Evolutionary conservation across 1,140 invertebrate genomes (phyloP), one percentile per base, ranked within the genome.

Genomic region (Drosophila simulans): DNA sequence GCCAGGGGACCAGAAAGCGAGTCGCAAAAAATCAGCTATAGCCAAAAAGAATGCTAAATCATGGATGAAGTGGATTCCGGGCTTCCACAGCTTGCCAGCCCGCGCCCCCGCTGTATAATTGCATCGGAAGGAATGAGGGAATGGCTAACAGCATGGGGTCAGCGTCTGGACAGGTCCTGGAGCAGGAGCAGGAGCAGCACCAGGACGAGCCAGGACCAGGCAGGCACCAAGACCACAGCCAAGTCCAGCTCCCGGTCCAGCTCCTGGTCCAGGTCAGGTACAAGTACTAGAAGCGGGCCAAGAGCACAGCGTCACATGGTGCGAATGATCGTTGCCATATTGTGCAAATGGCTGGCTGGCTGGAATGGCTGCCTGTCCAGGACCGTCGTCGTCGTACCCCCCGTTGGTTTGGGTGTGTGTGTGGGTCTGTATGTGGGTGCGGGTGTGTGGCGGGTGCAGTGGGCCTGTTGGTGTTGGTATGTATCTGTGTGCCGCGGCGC

Each of bases 321-420:
- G 82, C 77, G 74, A 86, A 85, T 85, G 82, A 86, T 85, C 82
- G 74, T 63, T 75, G 82, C 77, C 82, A 85, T 86, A 85, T 85
- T 85, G 82, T 74, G 82, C 64, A 86, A 85, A 85, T 86, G 82
- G 80, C 75, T 66, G 64, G 62, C 35, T 62, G 64, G 46, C 58
- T 39, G 37, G 37, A 39, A 39, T 39, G 37, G 4, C 37, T 39
- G 37, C 10, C 51, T 39, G 11, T 27, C 46, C 27, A 60, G 58
- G 40, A 71, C 63, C 72, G 52, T 75, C 46, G 70, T 55, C 69
- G 51, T 42, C 40, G 17, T 43, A 12, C 42, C 42, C 42, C 42
- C 42, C 11, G 42, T 31, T 2, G 31, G 31, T 10, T 10, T 45
- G 42, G 17, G 42, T 10, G 17, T 17, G 10, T 3, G 35, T 5